Conservation (phyloP, 1,140 invertebrate genomes). For the Heliconius nattereri region DNA sequence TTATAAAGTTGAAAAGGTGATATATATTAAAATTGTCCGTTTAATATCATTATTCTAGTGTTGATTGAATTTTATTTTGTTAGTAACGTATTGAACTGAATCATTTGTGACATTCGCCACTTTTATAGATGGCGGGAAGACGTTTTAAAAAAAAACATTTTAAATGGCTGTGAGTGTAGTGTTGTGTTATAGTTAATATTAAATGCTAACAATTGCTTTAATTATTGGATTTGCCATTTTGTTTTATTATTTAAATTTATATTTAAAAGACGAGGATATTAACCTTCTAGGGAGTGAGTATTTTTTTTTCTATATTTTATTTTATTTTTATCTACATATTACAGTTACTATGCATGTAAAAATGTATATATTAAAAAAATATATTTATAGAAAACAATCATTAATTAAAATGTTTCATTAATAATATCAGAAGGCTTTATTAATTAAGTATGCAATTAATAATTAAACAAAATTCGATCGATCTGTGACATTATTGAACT, state of each 20-base stretch:
- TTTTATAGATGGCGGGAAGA: conserved; percentile 61
- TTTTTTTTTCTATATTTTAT: neutral
- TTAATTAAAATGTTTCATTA: neutral
- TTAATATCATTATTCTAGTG: conserved; percentile 40
- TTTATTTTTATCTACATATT: neutral
- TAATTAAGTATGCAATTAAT: conserved; percentile 8
- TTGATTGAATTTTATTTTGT: conserved; percentile 44
- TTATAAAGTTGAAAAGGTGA: conserved; percentile 39
- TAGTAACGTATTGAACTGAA: conserved; percentile 41
- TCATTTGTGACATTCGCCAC: conserved; percentile 46
- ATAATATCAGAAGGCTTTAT: neutral
- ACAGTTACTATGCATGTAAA: neutral
- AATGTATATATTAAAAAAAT: neutral
- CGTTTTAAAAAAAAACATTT: conserved; percentile 48
- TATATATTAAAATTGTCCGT: conserved; percentile 39
- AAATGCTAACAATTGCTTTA: conserved; percentile 58
- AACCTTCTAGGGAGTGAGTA: neutral
- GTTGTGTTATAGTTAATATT: conserved; percentile 52
- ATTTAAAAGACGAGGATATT: conserved; percentile 34
- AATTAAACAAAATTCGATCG: conserved; percentile 13
- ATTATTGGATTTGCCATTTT: conserved; percentile 50
- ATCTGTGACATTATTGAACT: conserved; percentile 44
- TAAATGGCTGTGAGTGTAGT: conserved; percentile 57
- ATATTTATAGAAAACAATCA: neutral
- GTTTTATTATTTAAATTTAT: conserved; percentile 48